Conservation (phyloP, 2,888 invertebrate genomes). For the Philonicus albiceps region DNA sequence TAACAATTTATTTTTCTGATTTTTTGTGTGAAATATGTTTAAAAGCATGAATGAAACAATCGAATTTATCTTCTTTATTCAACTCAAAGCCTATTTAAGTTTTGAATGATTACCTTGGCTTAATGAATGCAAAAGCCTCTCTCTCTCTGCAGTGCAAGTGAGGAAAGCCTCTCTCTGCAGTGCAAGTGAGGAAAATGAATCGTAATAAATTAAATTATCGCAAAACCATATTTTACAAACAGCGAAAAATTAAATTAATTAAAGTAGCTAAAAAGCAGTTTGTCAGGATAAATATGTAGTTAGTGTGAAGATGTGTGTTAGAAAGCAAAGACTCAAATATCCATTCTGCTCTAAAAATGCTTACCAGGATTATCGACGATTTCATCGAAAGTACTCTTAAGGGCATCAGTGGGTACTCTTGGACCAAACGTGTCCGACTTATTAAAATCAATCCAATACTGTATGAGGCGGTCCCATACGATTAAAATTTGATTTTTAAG, state of each 20-base stretch:
- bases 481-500: conserved; percentile 89
- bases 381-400: conserved; percentile 75
- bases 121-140: background rate
- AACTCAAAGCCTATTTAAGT: background rate
- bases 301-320: conserved; percentile 7
- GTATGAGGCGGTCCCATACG: conserved; percentile 93
- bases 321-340: conserved; percentile 1
- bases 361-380: conserved; percentile 79
- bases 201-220: background rate
- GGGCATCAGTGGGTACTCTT: conserved; percentile 75
- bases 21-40: too few relatives aligned
- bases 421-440: conserved; percentile 70
- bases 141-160: background rate
- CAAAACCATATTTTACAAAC: background rate
- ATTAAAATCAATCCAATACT: conserved; percentile 85
- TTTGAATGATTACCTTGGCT: background rate
- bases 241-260: background rate
- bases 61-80: background rate
- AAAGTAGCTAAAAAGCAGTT: conserved; percentile 27
- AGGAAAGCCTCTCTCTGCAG: background rate
- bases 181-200: background rate
- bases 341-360: conserved; percentile 38
- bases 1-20: background rate
- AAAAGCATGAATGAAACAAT: too few relatives aligned
- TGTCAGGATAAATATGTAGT: background rate